These are phyloP conservation scores for Chaetodon trifascialis DNA, from an alignment of 2,113 vertebrate genomes.

Conservation along the genomic window DNA sequence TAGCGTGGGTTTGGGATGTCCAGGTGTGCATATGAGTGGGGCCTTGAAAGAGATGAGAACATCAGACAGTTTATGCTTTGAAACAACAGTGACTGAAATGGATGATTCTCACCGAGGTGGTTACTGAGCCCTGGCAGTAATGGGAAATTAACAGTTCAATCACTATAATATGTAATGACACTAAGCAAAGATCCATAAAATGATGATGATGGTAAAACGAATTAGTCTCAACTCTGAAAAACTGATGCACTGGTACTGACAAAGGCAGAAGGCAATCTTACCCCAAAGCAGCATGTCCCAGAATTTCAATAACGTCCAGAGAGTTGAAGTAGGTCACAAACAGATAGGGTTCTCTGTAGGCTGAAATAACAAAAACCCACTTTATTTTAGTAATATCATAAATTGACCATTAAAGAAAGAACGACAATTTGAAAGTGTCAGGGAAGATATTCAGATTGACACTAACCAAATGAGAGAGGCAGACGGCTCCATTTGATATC, in stretches of 20 bases:
- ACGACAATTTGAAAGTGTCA: background rate
- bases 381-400: background rate
- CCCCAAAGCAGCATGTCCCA: constrained; percentile 94
- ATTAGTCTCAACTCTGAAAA: background rate
- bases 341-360: constrained; percentile 97
- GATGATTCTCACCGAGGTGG: background rate
- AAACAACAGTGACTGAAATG: background rate
- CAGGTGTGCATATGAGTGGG: constrained; percentile 94
- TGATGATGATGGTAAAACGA: background rate
- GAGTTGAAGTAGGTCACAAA: constrained; percentile 99
- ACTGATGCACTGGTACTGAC: background rate
- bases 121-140: background rate
- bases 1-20: constrained; percentile 97
- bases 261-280: constrained; percentile 77
- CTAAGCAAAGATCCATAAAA: background rate
- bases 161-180: background rate
- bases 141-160: background rate
- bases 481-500: constrained; percentile 98
- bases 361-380: constrained; percentile 74
- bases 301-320: constrained; percentile 97
- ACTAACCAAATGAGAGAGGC: constrained; percentile 95
- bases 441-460: background rate
- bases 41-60: constrained; percentile 79
- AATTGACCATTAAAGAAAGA: background rate
- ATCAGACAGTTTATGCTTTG: background rate